A percentile compares a stretch with the other conserved stretches of the same genome.
These are phyloP conservation scores for Sebastes matsubarae DNA, from an alignment of 2,797 vertebrate species.

Conservation along the genomic window DNA sequence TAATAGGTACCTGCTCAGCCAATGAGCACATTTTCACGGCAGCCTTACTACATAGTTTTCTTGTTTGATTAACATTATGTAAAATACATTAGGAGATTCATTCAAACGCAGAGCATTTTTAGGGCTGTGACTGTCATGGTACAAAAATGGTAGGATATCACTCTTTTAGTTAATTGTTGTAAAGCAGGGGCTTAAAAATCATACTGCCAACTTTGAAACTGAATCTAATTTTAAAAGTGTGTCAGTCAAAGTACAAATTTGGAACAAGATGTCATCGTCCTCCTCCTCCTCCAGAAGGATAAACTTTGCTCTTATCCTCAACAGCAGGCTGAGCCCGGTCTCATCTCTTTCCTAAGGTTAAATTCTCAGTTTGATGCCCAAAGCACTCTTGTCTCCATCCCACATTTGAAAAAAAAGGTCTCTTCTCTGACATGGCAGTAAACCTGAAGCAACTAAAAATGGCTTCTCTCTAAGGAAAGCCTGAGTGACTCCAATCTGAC, in stretches of 20 bases:
- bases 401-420: conserved; percentile 10
- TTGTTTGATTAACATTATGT: too few species aligned
- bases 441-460: conserved; percentile 58
- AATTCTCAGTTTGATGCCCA: conserved; percentile 27
- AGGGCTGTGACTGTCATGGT: too few species aligned
- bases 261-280: background rate
- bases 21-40: too few species aligned
- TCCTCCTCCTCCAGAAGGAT: background rate
- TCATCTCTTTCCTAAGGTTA: conserved; percentile 24
- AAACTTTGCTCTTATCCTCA: conserved; percentile 8
- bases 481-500: conserved; percentile 66
- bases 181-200: too few species aligned
- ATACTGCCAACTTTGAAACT: too few species aligned
- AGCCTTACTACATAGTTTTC: too few species aligned
- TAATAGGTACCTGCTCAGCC: too few species aligned
- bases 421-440: conserved; percentile 19
- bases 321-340: background rate
- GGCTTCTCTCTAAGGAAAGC: conserved; percentile 43
- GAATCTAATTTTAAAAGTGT: too few species aligned
- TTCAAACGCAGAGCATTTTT: too few species aligned
- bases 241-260: background rate
- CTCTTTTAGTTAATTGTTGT: too few species aligned
- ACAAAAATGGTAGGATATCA: too few species aligned
- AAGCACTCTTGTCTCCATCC: conserved; percentile 28
- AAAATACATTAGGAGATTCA: too few species aligned